Evolutionary conservation across 1,140 invertebrate genomes (phyloP), one percentile per base, ranked within the genome.

Genomic region (Drosophila truncata): DNA sequence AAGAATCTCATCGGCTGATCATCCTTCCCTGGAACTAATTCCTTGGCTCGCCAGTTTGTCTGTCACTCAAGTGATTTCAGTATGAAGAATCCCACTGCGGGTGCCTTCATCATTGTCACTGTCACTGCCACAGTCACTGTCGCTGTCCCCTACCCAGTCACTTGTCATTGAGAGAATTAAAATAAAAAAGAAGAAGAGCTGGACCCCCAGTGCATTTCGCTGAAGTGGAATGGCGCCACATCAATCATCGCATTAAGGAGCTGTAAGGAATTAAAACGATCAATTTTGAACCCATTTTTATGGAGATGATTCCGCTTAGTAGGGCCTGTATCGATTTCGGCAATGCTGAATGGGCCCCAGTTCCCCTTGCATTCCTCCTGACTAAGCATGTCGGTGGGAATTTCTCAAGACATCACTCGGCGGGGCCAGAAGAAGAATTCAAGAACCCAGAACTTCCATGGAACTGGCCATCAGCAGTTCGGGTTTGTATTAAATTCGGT

Each of bases 221-320:
- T 60, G 58, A 63, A 41, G 72, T 58, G 58, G 49, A 73, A 79
- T 69, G 85, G 85, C 85, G 85, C 85, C 85, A 81, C 85, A 88
- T 88, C 85, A 79, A 88, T 88, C 85, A 88, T 84, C 73, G 80
- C 39, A 80, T 87, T 87, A 87, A 77, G 61, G 44, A 58, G 52
- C 47, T 61, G 70, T 55, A 65, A 67, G 67, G 42, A 63, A 84
- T 71, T 73, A 74, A 63, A 47, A 58, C 42, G 69, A 78, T 73
- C 67, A 67, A 64, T 77, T 57, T 69, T 69, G 63, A 54, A 37
- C 50, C 31, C 50, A 33, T 35, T 54, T 54, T 63, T 67, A 49
- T 62, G 57, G 65, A 54, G 49, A 73, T 20, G 35, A 59, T 35
- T 47, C 59, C 52, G 61, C 37, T 55, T 29, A 64, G 52, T 20